These are phyloP conservation scores for Caenorhabditis remanei DNA, from an alignment of 1,140 invertebrate species.

Conservation along the genomic window DNA sequence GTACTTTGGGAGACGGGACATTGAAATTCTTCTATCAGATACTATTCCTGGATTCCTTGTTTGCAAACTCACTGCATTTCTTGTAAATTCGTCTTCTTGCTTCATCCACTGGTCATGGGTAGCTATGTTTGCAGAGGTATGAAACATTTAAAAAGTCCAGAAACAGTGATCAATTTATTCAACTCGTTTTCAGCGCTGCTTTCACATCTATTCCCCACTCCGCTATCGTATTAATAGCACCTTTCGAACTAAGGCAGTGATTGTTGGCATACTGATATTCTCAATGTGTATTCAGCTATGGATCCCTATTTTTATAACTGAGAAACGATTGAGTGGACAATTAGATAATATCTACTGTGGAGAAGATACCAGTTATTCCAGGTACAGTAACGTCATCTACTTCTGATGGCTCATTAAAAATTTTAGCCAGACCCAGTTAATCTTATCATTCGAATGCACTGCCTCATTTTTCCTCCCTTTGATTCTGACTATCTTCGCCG, in stretches of 20 bases:
- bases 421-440: slow-evolving; percentile 21
- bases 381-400: not conserved
- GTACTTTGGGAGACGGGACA: not conserved
- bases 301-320: slow-evolving; percentile 36
- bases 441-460: not conserved
- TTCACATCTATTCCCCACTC: slow-evolving; percentile 4
- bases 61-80: slow-evolving; percentile 1
- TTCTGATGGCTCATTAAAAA: not conserved
- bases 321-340: slow-evolving; percentile 1
- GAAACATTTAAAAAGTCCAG: no score
- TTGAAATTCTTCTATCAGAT: not conserved
- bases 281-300: slow-evolving; percentile 26
- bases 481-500: not conserved
- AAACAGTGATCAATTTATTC: no score
- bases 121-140: slow-evolving; percentile 49
- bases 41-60: slow-evolving; percentile 10
- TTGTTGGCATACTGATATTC: not conserved
- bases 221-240: not conserved
- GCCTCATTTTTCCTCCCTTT: not conserved
- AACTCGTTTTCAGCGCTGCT: not conserved
- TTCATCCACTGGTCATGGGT: slow-evolving; percentile 46
- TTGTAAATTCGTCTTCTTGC: slow-evolving; percentile 14
- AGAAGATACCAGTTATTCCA: not conserved
- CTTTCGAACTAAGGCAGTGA: not conserved
- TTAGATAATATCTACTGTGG: slow-evolving; percentile 41